Evolutionary conservation across 2,888 invertebrate species (phyloP), one percentile per base, ranked within the genome.

Genomic region (Dasypolia templi): DNA sequence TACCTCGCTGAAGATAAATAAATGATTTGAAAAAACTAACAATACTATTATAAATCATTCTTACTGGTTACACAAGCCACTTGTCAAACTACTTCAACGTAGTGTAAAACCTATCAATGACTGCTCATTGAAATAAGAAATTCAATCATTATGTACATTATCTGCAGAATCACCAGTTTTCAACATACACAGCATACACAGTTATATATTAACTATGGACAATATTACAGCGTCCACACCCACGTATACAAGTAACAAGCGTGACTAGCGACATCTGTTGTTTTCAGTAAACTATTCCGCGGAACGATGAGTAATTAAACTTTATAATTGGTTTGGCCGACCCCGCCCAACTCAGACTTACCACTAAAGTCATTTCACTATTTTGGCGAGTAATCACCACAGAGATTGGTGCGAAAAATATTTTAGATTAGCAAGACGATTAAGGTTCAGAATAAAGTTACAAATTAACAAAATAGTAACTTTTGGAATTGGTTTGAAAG

Each of bases 281-380:
- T 86, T 84, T 73, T 81, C 71, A 76, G 73, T 81, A 75, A 86
- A 86, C 87, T 83, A 87, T 74, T 87, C 81, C 71, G 72, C 82
- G 67, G 77, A 72, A 77, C 88, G 87, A 89, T 89, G 89, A 88
- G 92, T 92, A 92, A 92, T 92, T 91, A 91, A 92, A 92, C 88
- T 92, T 92, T 90, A 83, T 92, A 92, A 92, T 92, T 92, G 92
- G 90, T 90, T 89, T 83, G 83, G 84, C 82, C 77, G 90, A 90
- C 89, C 83, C 85, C 84, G 46, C 68, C 75, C 46, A 70, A 77
- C 74, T 79, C 65, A 56, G 62, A 70, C 74, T 83, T 83, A 76
- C 75, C 46, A 77, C 66, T 63, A 63, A 81, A 86, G 81, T 74
- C 66, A 83, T 85, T 86, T 77, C 53, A 69, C 39, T 73, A 78